Evolutionary conservation across 2,797 vertebrate genomes (phyloP).

Genomic region (Sebastes steindachneri): DNA sequence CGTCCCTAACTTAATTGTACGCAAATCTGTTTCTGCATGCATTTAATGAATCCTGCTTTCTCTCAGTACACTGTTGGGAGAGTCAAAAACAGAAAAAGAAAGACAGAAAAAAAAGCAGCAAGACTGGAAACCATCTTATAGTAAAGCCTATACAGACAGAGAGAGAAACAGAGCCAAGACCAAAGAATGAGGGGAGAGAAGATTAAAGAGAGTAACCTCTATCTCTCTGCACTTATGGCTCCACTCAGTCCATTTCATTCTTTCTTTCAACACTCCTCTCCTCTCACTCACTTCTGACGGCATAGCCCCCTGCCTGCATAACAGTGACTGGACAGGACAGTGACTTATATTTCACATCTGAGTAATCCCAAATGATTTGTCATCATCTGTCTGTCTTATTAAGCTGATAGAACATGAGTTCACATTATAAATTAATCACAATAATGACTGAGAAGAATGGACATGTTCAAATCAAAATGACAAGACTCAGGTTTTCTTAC

Average conservation of each 20-base stretch:
- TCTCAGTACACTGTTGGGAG: neutral
- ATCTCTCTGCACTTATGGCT: constrained; percentile 60
- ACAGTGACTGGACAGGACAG: constrained; percentile 7
- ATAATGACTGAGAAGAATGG: neutral
- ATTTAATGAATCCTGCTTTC: neutral
- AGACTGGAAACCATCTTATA: constrained; percentile 17
- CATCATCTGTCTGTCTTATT: constrained; percentile 17
- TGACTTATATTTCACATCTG: constrained; percentile 53
- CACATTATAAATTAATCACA: constrained; percentile 13
- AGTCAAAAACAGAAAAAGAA: neutral
- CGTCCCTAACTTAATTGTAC: neutral
- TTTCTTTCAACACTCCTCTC: constrained; percentile 37
- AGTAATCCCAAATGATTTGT: constrained; percentile 33
- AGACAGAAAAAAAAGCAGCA: neutral
- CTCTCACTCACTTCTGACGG: constrained; percentile 36
- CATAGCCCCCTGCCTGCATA: constrained; percentile 26
- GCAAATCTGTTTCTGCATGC: neutral
- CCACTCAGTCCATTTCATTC: constrained; percentile 57
- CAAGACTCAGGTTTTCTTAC: neutral
- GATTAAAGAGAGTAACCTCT: constrained; percentile 61
- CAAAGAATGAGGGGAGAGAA: constrained; percentile 56
- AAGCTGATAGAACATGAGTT: constrained; percentile 7
- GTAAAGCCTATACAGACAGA: constrained; percentile 13
- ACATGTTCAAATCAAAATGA: neutral
- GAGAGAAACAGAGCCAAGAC: constrained; percentile 18